phyloP scores from a whole-genome alignment of 2,888 invertebrate species.

The Drosophila antonietae region DNA sequence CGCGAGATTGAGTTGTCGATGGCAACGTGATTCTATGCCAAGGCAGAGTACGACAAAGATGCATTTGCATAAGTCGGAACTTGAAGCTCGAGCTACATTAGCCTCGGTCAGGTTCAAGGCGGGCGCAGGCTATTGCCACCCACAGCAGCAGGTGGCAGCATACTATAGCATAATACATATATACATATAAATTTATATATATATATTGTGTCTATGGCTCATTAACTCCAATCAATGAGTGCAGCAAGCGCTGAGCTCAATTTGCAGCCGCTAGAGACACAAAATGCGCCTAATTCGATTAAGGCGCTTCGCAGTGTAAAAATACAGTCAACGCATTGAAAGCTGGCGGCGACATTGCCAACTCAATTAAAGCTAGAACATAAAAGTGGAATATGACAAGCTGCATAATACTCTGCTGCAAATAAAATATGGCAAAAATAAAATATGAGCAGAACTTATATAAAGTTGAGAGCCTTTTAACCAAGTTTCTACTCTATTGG shows the following conservation, averaged over 20 bases:
- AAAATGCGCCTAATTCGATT: conserved; percentile 69
- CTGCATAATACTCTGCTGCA: not conserved
- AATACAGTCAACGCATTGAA: conserved; percentile 20
- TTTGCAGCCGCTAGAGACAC: conserved; percentile 30
- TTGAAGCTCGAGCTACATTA: conserved; percentile 25
- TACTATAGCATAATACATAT: not conserved
- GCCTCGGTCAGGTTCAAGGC: conserved; percentile 38
- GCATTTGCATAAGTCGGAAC: conserved; percentile 69
- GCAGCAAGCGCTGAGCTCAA: conserved; percentile 23
- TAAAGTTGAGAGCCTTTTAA: not conserved
- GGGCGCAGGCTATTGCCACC: conserved; percentile 17
- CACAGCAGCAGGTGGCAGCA: conserved; percentile 21
- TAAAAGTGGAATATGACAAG: not conserved
- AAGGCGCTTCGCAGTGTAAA: conserved; percentile 52
- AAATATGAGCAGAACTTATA: not conserved
- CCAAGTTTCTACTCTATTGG: too few species aligned
- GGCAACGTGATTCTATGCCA: conserved; percentile 52
- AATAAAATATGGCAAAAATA: not conserved
- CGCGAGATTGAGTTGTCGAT: conserved; percentile 47
- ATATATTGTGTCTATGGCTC: conserved; percentile 43
- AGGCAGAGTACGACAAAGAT: conserved; percentile 34
- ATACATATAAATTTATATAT: not conserved
- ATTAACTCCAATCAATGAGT: conserved; percentile 75
- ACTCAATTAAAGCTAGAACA: conserved; percentile 59
- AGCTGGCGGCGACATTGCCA: conserved; percentile 43